Conservation (phyloP, 2,888 invertebrate species). For the Eutolmus rufibarbis region DNA sequence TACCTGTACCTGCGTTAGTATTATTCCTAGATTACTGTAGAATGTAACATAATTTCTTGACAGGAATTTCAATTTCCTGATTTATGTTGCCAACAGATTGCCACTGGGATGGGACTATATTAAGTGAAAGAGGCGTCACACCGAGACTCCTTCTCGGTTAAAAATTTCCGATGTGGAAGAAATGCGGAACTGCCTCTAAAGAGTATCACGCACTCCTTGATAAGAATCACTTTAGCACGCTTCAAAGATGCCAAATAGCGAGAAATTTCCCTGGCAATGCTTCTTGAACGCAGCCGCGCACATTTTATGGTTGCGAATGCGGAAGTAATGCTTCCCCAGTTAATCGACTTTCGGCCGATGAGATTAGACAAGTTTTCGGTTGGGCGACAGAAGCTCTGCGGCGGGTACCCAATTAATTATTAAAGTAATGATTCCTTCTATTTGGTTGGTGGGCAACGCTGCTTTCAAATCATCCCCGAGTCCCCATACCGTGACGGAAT, state of each 20-base stretch:
- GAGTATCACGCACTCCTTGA: background rate
- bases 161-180: background rate
- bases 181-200: background rate
- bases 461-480: background rate
- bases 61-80: slow-evolving; percentile 26
- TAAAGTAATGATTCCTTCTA: background rate
- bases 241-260: background rate
- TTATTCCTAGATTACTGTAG: background rate
- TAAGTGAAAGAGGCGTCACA: background rate
- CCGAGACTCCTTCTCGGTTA: background rate
- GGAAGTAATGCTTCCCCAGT: background rate
- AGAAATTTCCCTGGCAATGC: background rate
- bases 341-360: background rate
- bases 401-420: background rate
- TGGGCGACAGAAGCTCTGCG: background rate
- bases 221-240: background rate
- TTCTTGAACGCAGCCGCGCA: background rate
- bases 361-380: background rate
- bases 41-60: background rate
- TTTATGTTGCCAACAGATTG: background rate
- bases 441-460: background rate
- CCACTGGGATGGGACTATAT: background rate
- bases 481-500: background rate
- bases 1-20: background rate
- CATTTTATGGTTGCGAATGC: background rate